Conservation (phyloP, 2,113 vertebrate genomes). For the Sarotherodon lohbergeri region DNA sequence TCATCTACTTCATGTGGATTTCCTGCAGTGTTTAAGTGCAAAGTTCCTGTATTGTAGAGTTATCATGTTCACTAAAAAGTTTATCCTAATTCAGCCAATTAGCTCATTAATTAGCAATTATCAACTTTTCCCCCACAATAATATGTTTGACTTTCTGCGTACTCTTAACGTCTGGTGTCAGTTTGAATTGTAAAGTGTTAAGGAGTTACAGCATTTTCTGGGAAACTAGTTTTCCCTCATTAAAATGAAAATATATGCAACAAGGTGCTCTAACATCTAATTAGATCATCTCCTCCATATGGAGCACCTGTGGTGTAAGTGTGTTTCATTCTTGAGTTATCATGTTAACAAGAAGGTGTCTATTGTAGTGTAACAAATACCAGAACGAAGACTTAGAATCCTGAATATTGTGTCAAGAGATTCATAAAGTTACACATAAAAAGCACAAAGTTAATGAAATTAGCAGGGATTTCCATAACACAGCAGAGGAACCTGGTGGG, state of each 20-base stretch:
- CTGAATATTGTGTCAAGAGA: neutral
- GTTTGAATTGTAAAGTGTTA: accelerated
- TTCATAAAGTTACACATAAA: neutral
- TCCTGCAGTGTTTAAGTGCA: neutral
- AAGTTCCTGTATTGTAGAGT: neutral
- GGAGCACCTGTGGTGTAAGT: neutral
- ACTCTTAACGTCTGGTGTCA: neutral
- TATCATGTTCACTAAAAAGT: neutral
- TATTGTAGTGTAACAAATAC: neutral
- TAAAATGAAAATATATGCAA: neutral
- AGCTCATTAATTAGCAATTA: neutral
- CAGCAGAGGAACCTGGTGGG: neutral
- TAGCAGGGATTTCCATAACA: neutral
- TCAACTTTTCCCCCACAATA: neutral
- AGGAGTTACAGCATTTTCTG: neutral
- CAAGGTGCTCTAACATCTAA: neutral
- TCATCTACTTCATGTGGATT: neutral
- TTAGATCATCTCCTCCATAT: neutral
- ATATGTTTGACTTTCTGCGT: neutral
- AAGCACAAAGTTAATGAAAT: neutral
- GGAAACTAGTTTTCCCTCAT: neutral
- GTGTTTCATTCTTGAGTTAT: neutral
- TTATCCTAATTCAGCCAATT: neutral
- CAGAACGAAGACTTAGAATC: neutral
- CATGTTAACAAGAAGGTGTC: neutral